Percentiles rank a stretch among this genome's conserved stretches.
Evolutionary conservation across 2,113 vertebrate genomes (phyloP).

Genomic region (Nanorana parkeri): DNA sequence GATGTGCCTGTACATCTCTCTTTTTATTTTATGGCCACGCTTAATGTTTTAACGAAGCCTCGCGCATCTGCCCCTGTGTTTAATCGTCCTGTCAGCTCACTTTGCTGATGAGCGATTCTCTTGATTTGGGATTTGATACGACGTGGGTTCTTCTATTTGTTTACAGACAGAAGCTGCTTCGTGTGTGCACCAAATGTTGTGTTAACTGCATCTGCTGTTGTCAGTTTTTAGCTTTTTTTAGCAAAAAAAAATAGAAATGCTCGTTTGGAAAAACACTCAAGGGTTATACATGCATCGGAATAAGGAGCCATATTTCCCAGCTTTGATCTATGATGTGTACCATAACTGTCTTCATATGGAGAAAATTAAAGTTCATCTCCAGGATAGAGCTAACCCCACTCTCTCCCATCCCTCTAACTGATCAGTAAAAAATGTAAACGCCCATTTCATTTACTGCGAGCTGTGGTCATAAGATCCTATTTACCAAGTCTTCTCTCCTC

Average conservation of each 20-base stretch:
- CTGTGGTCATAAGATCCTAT: too few relatives aligned
- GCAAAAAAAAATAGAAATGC: slow-evolving; percentile 43
- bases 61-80: slow-evolving; percentile 27
- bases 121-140: slow-evolving; percentile 57
- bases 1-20: not conserved
- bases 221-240: slow-evolving; percentile 27
- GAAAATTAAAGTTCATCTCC: too few relatives aligned
- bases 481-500: too few relatives aligned
- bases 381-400: too few relatives aligned
- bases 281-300: slow-evolving; percentile 1
- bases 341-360: too few relatives aligned
- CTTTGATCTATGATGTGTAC: too few relatives aligned
- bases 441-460: too few relatives aligned
- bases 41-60: slow-evolving; percentile 19
- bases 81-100: slow-evolving; percentile 41
- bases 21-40: slow-evolving; percentile 33
- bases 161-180: slow-evolving; percentile 57
- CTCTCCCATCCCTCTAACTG: too few relatives aligned
- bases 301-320: too few relatives aligned
- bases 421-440: too few relatives aligned
- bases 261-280: slow-evolving; percentile 46
- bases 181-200: slow-evolving; percentile 45
- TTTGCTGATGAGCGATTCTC: slow-evolving; percentile 51
- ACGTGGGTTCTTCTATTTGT: slow-evolving; percentile 51
- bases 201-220: slow-evolving; percentile 44